Conservation (phyloP, 2,888 invertebrate species). For the Cerastis rubricosa region DNA sequence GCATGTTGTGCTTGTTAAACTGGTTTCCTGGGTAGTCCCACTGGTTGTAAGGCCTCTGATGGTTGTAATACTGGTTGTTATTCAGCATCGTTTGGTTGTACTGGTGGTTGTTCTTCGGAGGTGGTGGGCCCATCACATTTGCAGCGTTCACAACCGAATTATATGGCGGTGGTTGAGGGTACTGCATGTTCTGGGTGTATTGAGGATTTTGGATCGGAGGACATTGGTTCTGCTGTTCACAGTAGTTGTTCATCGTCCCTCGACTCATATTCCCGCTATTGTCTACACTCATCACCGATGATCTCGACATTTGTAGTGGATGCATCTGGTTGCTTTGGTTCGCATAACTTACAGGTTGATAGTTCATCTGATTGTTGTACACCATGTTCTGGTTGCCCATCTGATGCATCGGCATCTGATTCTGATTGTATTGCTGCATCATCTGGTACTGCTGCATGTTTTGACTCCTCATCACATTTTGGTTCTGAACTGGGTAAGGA, state of each 20-base stretch:
- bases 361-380: slow-evolving; percentile 83
- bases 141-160: slow-evolving; percentile 85
- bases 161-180: slow-evolving; percentile 85
- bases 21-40: slow-evolving; percentile 87
- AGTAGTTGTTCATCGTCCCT: slow-evolving; percentile 84
- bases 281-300: slow-evolving; percentile 88
- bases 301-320: slow-evolving; percentile 86
- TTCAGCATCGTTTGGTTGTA: slow-evolving; percentile 89
- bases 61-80: slow-evolving; percentile 87
- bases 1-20: slow-evolving; percentile 86
- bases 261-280: slow-evolving; percentile 86
- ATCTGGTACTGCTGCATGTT: slow-evolving; percentile 85
- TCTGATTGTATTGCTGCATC: slow-evolving; percentile 84
- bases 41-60: slow-evolving; percentile 86
- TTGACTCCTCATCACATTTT: slow-evolving; percentile 80
- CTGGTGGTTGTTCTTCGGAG: slow-evolving; percentile 88
- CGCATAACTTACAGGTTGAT: slow-evolving; percentile 80
- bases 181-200: slow-evolving; percentile 84
- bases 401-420: slow-evolving; percentile 79
- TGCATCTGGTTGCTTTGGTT: slow-evolving; percentile 83
- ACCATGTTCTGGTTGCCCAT: slow-evolving; percentile 80
- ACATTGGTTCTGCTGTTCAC: slow-evolving; percentile 80
- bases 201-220: slow-evolving; percentile 79
- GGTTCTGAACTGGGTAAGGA: slow-evolving; percentile 82
- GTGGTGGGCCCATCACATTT: slow-evolving; percentile 88